These are phyloP conservation scores for Micromys minutus DNA, from an alignment of 2,113 vertebrate species.

Conservation along the genomic window DNA sequence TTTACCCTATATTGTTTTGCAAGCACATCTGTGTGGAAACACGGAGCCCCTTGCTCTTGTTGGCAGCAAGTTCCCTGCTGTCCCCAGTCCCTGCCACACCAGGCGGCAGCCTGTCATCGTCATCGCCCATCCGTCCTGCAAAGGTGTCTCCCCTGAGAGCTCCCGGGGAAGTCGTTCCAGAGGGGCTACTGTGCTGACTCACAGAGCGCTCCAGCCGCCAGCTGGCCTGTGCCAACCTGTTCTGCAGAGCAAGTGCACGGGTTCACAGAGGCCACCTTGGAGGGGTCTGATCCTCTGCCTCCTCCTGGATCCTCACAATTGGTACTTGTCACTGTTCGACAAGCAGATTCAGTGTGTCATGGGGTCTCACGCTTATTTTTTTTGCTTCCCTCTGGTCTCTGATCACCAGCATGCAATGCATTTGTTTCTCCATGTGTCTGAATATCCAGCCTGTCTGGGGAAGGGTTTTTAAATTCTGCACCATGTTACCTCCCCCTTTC, in stretches of 20 bases:
- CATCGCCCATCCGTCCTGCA: no score
- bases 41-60: background rate
- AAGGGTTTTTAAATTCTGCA: background rate
- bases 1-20: background rate
- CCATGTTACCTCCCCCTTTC: background rate
- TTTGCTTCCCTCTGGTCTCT: background rate
- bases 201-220: rapidly evolving
- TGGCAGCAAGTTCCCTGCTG: rapidly evolving
- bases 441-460: background rate
- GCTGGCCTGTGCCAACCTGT: background rate
- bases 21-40: background rate
- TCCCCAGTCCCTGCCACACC: background rate
- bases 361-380: background rate
- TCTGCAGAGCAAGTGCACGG: background rate
- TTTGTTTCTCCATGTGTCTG: background rate
- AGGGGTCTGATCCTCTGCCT: background rate
- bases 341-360: background rate
- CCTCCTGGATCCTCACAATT: background rate
- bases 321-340: background rate
- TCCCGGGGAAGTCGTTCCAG: background rate
- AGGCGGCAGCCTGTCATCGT: background rate
- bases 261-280: background rate
- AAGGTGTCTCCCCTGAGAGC: background rate
- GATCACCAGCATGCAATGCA: background rate
- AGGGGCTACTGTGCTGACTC: conserved; percentile 35